Conservation (phyloP, 2,888 invertebrate species). For the Arrhopalites spinosus region DNA sequence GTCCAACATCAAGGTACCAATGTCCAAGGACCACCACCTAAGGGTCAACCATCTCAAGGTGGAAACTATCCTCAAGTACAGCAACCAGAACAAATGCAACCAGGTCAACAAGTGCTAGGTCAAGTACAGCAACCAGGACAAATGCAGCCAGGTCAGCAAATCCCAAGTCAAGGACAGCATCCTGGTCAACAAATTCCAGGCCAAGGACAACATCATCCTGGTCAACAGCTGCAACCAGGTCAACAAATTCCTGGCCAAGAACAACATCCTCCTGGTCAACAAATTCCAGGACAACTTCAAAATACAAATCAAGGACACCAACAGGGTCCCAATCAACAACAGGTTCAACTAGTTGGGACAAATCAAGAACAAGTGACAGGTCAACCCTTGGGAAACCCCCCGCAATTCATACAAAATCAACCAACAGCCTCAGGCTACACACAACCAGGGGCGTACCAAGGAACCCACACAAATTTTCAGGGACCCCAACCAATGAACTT, state of each 20-base stretch:
- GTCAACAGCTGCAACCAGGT: background rate
- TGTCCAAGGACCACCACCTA: background rate
- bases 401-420: background rate
- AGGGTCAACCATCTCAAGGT: background rate
- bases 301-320: background rate
- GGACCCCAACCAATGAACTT: no score
- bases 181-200: slow-evolving; percentile 6
- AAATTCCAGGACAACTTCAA: background rate
- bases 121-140: background rate
- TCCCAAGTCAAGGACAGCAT: background rate
- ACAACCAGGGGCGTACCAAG: no score
- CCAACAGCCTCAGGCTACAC: no score
- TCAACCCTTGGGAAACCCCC: background rate
- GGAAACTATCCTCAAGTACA: background rate
- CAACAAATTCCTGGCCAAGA: background rate
- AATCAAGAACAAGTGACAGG: background rate
- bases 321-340: background rate
- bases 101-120: no score
- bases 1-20: background rate
- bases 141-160: slow-evolving; percentile 1
- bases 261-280: background rate
- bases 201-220: slow-evolving; percentile 1
- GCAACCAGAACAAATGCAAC: background rate
- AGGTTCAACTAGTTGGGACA: background rate
- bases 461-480: no score